Evolutionary conservation across 2,113 vertebrate species (phyloP).

Genomic region (Zapus hudsonius): DNA sequence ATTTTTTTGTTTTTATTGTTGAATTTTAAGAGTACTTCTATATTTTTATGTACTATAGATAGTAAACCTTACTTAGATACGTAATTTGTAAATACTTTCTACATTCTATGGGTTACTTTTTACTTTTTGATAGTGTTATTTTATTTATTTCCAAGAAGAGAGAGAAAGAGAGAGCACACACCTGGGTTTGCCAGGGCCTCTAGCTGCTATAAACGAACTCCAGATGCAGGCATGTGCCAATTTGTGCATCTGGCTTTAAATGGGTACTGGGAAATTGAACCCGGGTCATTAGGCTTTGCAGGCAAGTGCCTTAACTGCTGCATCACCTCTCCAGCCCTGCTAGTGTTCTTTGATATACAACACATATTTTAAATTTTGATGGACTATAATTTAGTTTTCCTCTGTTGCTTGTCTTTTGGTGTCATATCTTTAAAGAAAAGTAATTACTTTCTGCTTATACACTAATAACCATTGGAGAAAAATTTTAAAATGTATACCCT

Average conservation of each 20-base stretch:
- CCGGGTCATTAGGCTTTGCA: too few relatives aligned
- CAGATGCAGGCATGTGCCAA: too few relatives aligned
- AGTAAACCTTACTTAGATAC: neutral
- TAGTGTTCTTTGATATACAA: neutral
- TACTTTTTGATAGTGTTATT: too few relatives aligned
- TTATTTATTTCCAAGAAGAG: too few relatives aligned
- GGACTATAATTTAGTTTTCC: neutral
- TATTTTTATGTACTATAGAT: neutral
- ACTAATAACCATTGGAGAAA: neutral
- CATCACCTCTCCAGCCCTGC: too few relatives aligned
- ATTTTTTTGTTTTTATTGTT: neutral
- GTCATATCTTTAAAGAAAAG: slow-evolving; percentile 13
- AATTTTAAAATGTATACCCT: neutral
- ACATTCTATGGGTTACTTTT: neutral
- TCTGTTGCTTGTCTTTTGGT: neutral
- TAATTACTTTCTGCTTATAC: slow-evolving; percentile 30
- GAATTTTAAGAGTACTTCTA: neutral
- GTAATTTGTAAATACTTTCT: neutral
- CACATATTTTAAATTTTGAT: neutral
- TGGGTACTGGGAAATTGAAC: too few relatives aligned
- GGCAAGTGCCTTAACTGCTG: too few relatives aligned
- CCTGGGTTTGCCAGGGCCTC: too few relatives aligned
- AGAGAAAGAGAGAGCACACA: too few relatives aligned
- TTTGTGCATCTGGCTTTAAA: too few relatives aligned
- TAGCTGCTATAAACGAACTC: too few relatives aligned